Base-by-base conservation (phyloP, 92 coral and sea anemone genomes). In the Diadumene lineata region DNA sequence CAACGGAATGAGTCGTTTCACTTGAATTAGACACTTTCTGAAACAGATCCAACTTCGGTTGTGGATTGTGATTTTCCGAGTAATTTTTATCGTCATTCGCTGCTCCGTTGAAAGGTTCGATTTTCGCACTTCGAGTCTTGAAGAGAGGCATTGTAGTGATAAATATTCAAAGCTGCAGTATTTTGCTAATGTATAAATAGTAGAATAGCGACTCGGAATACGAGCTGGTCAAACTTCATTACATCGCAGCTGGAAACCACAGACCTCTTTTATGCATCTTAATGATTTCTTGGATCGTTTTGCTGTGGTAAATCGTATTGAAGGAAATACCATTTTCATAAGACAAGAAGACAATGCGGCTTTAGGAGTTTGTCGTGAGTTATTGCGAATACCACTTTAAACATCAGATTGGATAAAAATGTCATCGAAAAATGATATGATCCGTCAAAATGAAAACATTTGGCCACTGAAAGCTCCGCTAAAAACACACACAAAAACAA, bases 141-240 rank as follows among this genome's bases (percentile, higher is more conserved):
- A 72, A 72, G 16, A 60, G 66, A 31, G 77, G 77, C 77, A 72
- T 72, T 71, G 24, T 24, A 17, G 11, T 11, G 25, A 48, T 31
- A 46, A 9, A 21, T 22, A 34, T 32, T 43, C 60, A 53, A 22
- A 16, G 4, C 60, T 3, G 13, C 13, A 38, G 13, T 38, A 13
- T 38, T 38, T 13, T 4, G 48, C 48, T 38, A 13, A 6, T 38
- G 48, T 38, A 38, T n/a, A n/a, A n/a, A n/a, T n/a, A n/a, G n/a
- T n/a, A n/a, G n/a, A n/a, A n/a, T n/a, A n/a, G n/a, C n/a, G n/a
- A n/a, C n/a, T n/a, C n/a, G n/a, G n/a, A n/a, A n/a, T n/a, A n/a
- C n/a, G n/a, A n/a, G n/a, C n/a, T n/a, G n/a, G n/a, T 38, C 48
- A 38, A 38, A 38, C 48, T 38, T 38, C 48, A 38, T 38, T 15